These are phyloP conservation scores for Gulo gulo DNA, from an alignment of 2,113 vertebrate genomes.

Conservation along the genomic window DNA sequence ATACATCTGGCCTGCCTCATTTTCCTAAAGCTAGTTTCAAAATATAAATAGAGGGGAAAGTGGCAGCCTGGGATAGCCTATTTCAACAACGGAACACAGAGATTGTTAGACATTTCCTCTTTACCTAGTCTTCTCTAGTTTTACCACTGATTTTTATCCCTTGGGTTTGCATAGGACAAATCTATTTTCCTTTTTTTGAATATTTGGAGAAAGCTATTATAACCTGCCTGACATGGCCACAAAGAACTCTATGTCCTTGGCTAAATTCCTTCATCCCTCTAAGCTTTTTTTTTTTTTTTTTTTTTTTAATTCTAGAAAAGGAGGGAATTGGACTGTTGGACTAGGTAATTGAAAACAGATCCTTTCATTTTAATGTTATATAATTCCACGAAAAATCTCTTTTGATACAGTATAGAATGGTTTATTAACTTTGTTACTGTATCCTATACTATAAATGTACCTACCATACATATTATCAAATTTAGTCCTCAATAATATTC, in stretches of 20 bases:
- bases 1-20: not conserved
- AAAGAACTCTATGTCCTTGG: not conserved
- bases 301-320: not conserved
- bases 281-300: not conserved
- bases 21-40: not conserved
- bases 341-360: not conserved
- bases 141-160: not conserved
- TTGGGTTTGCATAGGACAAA: not conserved
- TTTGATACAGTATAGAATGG: not conserved
- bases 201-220: not conserved
- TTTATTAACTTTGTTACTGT: not conserved
- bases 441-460: not conserved
- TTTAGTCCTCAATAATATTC: constrained; percentile 19
- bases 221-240: not conserved
- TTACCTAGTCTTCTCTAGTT: not conserved
- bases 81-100: not conserved
- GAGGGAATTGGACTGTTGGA: not conserved
- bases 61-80: too few relatives aligned
- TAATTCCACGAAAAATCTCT: constrained; percentile 36
- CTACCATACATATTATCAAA: not conserved
- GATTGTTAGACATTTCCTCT: not conserved
- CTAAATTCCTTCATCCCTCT: not conserved
- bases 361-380: constrained; percentile 13
- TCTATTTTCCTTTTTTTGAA: not conserved
- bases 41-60: not conserved